These are phyloP conservation scores for Rhinogobio ventralis DNA, from an alignment of 2,797 vertebrate species.

Conservation along the genomic window DNA sequence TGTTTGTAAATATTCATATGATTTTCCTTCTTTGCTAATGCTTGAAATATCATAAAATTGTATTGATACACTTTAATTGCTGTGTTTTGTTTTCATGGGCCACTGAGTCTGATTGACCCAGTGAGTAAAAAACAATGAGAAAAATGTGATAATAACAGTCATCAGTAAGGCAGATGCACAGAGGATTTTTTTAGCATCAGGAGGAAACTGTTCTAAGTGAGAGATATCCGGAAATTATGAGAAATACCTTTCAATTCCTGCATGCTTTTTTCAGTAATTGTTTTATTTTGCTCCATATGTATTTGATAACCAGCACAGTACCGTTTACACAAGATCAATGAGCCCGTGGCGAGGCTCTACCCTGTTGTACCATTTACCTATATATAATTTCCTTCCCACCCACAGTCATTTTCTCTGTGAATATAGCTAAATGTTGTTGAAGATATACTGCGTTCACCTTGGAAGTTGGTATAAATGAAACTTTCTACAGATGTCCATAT, in stretches of 20 bases:
- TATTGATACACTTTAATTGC: neutral
- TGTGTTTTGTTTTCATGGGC: neutral
- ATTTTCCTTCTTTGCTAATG: neutral
- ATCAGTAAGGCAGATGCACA: neutral
- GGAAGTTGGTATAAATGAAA: constrained; percentile 9
- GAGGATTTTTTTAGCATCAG: neutral
- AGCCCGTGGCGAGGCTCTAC: neutral
- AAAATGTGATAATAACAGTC: neutral
- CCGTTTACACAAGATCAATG: constrained; percentile 11
- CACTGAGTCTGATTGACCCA: neutral
- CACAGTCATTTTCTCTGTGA: constrained; percentile 24
- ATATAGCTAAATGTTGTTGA: constrained; percentile 37
- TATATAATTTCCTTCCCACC: neutral
- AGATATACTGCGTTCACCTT: constrained; percentile 2
- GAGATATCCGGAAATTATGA: neutral
- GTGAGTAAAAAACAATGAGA: neutral
- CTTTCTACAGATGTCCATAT: constrained; percentile 2
- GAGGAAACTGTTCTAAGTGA: neutral
- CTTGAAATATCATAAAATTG: neutral
- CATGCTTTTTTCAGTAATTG: neutral
- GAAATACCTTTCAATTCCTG: neutral
- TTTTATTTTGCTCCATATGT: neutral
- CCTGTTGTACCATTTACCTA: neutral
- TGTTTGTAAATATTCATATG: neutral
- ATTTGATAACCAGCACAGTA: neutral